phyloP scores from a whole-genome alignment of 2,113 vertebrate genomes.

The Dromaius novaehollandiae region DNA sequence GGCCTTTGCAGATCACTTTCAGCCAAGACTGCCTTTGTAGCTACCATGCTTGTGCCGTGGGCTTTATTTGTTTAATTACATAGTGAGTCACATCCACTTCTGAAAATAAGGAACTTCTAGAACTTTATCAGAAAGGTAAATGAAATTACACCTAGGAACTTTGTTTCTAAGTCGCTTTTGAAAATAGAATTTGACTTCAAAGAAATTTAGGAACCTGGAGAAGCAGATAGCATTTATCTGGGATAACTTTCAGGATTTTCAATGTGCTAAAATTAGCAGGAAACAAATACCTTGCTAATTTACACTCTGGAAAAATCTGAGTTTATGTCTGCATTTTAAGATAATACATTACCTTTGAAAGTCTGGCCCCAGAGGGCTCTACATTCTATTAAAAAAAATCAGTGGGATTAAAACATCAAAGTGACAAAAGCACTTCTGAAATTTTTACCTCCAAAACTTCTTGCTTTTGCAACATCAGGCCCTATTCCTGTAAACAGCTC shows the following conservation, averaged over 20 bases:
- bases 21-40: not conserved
- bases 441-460: not conserved
- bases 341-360: not conserved
- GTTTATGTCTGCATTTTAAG: constrained; percentile 5
- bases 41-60: not conserved
- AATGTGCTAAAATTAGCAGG: constrained; percentile 49
- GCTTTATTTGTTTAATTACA: constrained; percentile 9
- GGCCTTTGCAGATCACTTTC: constrained; percentile 8
- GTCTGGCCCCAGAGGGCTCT: not conserved
- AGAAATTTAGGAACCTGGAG: constrained; percentile 8
- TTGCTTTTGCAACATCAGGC: not conserved
- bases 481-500: not conserved
- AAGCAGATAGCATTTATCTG: constrained; percentile 15
- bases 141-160: not conserved
- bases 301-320: constrained; percentile 14
- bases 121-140: not conserved
- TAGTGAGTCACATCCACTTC: not conserved
- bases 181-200: not conserved
- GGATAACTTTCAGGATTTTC: constrained; percentile 29
- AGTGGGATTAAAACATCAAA: not conserved
- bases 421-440: not conserved
- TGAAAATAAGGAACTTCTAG: not conserved
- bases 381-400: not conserved
- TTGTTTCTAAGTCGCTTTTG: not conserved
- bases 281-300: constrained; percentile 29